phyloP scores from a whole-genome alignment of 2,113 vertebrate genomes.

The Eonycteris spelaea region DNA sequence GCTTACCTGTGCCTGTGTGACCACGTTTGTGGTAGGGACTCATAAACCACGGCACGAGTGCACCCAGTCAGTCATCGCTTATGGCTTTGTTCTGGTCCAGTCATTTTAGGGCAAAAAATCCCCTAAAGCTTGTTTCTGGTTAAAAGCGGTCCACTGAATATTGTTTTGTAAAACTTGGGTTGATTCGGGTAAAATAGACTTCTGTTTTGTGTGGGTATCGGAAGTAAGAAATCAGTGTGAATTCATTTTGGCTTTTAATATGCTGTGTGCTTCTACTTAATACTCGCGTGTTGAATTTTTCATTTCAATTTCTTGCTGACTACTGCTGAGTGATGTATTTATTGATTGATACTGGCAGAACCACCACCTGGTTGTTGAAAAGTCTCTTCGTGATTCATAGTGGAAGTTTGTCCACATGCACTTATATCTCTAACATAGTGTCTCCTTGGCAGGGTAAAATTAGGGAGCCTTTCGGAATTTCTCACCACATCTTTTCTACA shows the following conservation, averaged over 20 bases:
- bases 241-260: constrained; percentile 50
- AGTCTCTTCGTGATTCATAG: neutral
- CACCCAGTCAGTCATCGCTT: neutral
- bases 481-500: constrained; percentile 98
- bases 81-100: constrained; percentile 5
- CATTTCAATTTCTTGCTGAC: constrained; percentile 10
- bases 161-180: constrained; percentile 36
- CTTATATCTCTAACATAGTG: neutral
- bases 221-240: neutral
- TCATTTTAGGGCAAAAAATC: neutral
- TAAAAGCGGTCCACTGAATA: neutral
- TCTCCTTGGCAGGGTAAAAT: constrained; percentile 88
- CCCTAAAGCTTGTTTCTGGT: neutral
- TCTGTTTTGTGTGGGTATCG: constrained; percentile 24
- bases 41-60: neutral
- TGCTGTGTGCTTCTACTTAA: neutral
- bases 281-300: constrained; percentile 39
- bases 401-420: neutral
- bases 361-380: neutral
- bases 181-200: constrained; percentile 15
- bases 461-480: constrained; percentile 92
- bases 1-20: neutral
- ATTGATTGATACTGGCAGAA: constrained; percentile 17
- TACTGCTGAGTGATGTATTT: constrained; percentile 1
- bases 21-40: neutral